Base-by-base conservation (phyloP, 2,888 invertebrate genomes). In the Lissonota sp. region DNA sequence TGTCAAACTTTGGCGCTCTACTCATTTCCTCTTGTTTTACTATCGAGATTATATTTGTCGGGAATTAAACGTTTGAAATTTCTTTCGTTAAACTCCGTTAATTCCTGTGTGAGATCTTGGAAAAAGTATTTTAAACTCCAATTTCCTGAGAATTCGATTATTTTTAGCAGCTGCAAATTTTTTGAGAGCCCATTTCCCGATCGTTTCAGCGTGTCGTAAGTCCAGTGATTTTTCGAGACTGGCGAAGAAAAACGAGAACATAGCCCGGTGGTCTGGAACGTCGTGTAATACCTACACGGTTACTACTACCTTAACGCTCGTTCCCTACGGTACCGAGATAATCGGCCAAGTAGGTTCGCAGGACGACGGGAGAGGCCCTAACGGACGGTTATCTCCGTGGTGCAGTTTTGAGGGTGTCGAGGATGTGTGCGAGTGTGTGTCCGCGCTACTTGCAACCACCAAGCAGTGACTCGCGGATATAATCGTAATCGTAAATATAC, bases 401-500 rank as follows among this genome's bases (percentile, higher is more conserved):
- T 84, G 85, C 84, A 86, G 85, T 87, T 87, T 86, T 85, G 83
- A 86, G 84, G 79, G 82, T 58, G 62, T 6, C 42, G 10, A n/a
- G 60, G 7, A 39, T 83, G 83, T 16, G 53, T 14, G 57, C 49
- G 12, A 26, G 63, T 57, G 16, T 14, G 58, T 58, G 42, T 53
- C 53, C 14, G 66, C 42, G 42, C 60, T n/a, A n/a, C n/a, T 71
- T 78, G 64, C 64, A 70, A 66, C 80, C 67, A 78, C 71, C 66
- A 12, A 66, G 53, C 57, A 69, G 67, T 67, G 76, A 81, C 74
- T 71, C 42, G 71, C 51, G 70, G 67, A 64, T 75, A 80, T 82
- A 79, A 83, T 72, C 83, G 80, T 85, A 86, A 83, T 83, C 85
- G 84, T 86, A 86, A 88, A 87, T 85, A 87, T 84, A 86, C 86